phyloP scores from a whole-genome alignment of 2,888 invertebrate species.

The Oscheius sp. region DNA sequence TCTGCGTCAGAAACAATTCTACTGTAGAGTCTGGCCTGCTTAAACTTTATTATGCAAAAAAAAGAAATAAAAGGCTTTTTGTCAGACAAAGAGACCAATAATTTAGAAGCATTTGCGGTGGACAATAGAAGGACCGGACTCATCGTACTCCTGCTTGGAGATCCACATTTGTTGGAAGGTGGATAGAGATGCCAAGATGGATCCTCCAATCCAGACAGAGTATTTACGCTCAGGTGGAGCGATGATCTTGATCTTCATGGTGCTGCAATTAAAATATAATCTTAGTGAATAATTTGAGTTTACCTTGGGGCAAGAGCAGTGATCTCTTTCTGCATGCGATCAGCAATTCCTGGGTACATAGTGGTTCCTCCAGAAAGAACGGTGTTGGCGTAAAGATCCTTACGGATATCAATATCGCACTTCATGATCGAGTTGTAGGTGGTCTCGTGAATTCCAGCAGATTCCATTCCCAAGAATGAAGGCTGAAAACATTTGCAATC shows the following conservation, averaged over 20 bases:
- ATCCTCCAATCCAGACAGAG: slow-evolving; percentile 97
- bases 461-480: slow-evolving; percentile 80
- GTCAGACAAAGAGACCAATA: slow-evolving; percentile 19
- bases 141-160: slow-evolving; percentile 63
- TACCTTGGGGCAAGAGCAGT: slow-evolving; percentile 63
- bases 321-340: slow-evolving; percentile 92
- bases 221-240: slow-evolving; percentile 87
- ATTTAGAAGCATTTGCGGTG: slow-evolving; percentile 64
- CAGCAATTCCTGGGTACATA: slow-evolving; percentile 96
- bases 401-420: slow-evolving; percentile 85
- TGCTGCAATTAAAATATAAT: slow-evolving; percentile 62
- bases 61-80: neutral
- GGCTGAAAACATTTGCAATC: slow-evolving; percentile 73
- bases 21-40: neutral
- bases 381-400: slow-evolving; percentile 82
- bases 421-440: slow-evolving; percentile 90
- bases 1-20: neutral
- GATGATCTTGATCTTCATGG: slow-evolving; percentile 76
- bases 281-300: neutral
- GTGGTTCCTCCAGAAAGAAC: slow-evolving; percentile 75
- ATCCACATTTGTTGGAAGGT: slow-evolving; percentile 91
- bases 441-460: slow-evolving; percentile 67
- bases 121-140: slow-evolving; percentile 63
- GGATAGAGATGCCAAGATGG: slow-evolving; percentile 89
- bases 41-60: slow-evolving; percentile 24